These are phyloP conservation scores for Eremophila alpestris DNA, from an alignment of 2,797 vertebrate genomes.

Conservation along the genomic window DNA sequence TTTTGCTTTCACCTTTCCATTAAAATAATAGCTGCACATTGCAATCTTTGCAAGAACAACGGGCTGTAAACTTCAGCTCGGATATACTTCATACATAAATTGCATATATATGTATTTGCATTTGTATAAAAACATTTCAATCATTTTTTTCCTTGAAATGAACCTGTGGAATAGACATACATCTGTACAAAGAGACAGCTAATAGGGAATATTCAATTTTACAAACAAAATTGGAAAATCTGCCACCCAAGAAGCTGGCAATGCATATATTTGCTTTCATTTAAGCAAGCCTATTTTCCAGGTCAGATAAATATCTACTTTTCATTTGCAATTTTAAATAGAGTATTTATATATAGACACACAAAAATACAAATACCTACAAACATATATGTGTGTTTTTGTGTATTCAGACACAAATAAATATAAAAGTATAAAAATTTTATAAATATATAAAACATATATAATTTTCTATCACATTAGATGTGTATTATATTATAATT, in stretches of 20 bases:
- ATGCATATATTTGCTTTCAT: slow-evolving; percentile 49
- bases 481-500: background rate
- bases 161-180: slow-evolving; percentile 49
- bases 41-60: slow-evolving; percentile 44
- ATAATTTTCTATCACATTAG: background rate
- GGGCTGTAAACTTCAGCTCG: slow-evolving; percentile 36
- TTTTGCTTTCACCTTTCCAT: slow-evolving; percentile 53
- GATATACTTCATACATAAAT: slow-evolving; percentile 40
- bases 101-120: slow-evolving; percentile 17
- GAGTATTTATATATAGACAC: background rate
- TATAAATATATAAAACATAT: background rate
- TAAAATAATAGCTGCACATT: slow-evolving; percentile 42
- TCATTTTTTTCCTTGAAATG: slow-evolving; percentile 32
- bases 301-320: slow-evolving; percentile 31
- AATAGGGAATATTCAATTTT: slow-evolving; percentile 45
- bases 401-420: background rate
- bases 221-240: slow-evolving; percentile 55
- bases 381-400: background rate
- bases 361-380: background rate
- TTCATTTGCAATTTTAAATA: slow-evolving; percentile 35
- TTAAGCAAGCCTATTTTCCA: slow-evolving; percentile 29
- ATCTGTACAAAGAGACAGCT: slow-evolving; percentile 42
- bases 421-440: background rate
- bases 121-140: slow-evolving; percentile 57
- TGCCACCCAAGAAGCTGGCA: slow-evolving; percentile 39